Conservation (phyloP, 2,888 invertebrate genomes). For the Brassicogethes aeneus region DNA sequence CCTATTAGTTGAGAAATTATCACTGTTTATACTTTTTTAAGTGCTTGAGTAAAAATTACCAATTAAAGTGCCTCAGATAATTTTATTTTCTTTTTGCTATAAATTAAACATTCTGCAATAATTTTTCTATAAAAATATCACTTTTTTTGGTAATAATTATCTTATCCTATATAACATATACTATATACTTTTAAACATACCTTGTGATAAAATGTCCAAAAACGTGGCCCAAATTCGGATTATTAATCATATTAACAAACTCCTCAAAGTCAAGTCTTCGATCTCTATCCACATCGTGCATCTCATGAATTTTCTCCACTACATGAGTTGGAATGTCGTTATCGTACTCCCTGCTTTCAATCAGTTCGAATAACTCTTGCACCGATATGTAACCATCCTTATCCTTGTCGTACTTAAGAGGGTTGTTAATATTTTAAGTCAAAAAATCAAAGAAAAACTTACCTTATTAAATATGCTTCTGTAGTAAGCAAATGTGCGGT, state of each 20-base stretch:
- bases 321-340: slow-evolving; percentile 54
- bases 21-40: no score
- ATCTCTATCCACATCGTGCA: slow-evolving; percentile 56
- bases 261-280: slow-evolving; percentile 63
- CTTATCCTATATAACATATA: no score
- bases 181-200: no score
- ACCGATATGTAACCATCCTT: slow-evolving; percentile 61
- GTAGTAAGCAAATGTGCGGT: slow-evolving; percentile 17
- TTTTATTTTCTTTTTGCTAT: no score
- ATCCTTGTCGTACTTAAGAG: slow-evolving; percentile 59
- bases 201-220: slow-evolving; percentile 56
- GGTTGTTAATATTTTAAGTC: background rate
- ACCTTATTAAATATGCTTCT: slow-evolving; percentile 27
- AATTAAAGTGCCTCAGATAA: no score
- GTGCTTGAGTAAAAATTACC: no score
- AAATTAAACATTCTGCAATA: no score
- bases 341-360: slow-evolving; percentile 52
- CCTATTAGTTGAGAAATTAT: no score
- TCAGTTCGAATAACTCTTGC: slow-evolving; percentile 53
- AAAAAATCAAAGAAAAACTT: slow-evolving; percentile 5
- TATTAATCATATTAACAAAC: slow-evolving; percentile 61
- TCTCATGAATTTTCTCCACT: slow-evolving; percentile 55
- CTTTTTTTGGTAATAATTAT: no score
- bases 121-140: no score
- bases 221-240: slow-evolving; percentile 52